Evolutionary conservation across 2,797 vertebrate species (phyloP).

Genomic region (Sciurus carolinensis): DNA sequence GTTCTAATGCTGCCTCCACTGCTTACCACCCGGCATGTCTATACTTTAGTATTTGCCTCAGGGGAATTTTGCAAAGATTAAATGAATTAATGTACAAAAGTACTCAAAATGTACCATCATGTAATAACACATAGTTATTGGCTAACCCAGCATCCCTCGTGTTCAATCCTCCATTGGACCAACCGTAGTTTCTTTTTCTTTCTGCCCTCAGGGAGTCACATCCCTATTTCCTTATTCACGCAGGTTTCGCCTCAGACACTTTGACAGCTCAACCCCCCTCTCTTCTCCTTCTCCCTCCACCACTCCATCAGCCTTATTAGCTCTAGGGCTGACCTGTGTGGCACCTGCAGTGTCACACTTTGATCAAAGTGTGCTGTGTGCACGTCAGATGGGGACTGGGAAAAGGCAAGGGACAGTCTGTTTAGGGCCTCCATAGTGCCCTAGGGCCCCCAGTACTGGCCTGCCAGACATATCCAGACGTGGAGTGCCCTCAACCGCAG

Average conservation of each 20-base stretch:
- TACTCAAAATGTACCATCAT: no score
- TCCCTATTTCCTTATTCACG: background rate
- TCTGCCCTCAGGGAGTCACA: background rate
- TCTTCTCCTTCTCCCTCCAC: no score
- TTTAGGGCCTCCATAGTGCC: no score
- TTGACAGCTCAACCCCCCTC: background rate
- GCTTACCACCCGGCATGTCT: background rate
- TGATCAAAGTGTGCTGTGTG: no score
- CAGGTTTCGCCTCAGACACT: background rate
- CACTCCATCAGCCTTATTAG: fast-evolving
- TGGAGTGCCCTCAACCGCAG: fast-evolving
- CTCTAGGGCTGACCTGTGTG: no score
- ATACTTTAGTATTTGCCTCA: background rate
- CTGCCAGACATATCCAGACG: no score
- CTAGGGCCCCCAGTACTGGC: no score
- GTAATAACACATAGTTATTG: background rate
- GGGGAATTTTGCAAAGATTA: background rate
- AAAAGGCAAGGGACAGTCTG: background rate
- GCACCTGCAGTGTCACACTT: no score
- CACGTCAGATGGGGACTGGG: no score
- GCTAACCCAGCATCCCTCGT: background rate
- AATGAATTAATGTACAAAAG: background rate
- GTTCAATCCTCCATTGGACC: background rate
- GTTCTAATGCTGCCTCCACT: background rate
- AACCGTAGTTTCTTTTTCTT: background rate